Evolutionary conservation across 2,113 vertebrate species (phyloP), one percentile per base, ranked within the genome.

Genomic region (Laticauda laticaudata): DNA sequence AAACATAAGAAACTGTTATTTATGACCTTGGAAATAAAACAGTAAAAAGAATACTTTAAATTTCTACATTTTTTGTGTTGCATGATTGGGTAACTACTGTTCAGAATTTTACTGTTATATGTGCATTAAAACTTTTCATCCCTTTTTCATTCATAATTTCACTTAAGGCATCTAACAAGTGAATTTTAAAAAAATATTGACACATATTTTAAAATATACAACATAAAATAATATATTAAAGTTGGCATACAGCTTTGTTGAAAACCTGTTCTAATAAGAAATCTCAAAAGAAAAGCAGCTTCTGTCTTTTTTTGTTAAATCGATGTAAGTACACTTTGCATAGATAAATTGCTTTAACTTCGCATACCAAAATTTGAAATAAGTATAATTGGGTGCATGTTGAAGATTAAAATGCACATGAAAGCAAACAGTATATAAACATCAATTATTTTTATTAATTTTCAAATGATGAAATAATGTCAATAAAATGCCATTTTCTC

Each of bases 1-100:
- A 95, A 95, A 96, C 69, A 64, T 91, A 95, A 97, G 97, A 95
- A 96, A 97, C 90, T 59, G 93, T 96, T 97, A 97, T 97, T 98
- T 98, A 97, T 97, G 96, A 95, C 94, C 96, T 97, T 95, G 92
- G 75, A 95, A 98, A 98, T 98, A 97, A 98, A 96, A 95, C 95
- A 94, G 69, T n/a, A 43, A 26, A 94, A 95, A 96, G 91, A 85
- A 94, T 91, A 93, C 55, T 96, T 92, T 64, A 93, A 91, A 89
- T 91, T 57, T 94, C 81, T 95, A 14, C 86, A 15, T 93, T 91
- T 94, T 43, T 87, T 90, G 92, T 11, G 6, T 89, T 94, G 3
- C 51, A 75, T 69, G 26, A 91, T 12, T 92, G 53, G 3, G 94
- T 81, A 94, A 45, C 29, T 69, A 18, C 12, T 69, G 51, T 54